Conservation (phyloP, 2,888 invertebrate species). For the Cryptosula pallasiana region DNA sequence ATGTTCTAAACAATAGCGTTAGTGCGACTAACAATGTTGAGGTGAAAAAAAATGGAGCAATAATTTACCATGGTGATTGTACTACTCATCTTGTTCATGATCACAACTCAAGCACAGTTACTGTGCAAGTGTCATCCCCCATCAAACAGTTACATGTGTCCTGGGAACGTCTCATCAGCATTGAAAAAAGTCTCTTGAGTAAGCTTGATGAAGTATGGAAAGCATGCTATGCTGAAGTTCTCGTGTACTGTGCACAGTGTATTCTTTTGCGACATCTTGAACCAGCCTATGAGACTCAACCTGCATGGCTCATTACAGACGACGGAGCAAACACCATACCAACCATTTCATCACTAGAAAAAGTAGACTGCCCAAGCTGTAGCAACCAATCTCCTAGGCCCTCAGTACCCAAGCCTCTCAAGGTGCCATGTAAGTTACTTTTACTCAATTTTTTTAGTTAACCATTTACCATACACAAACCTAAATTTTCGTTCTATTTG, state of each 20-base stretch:
- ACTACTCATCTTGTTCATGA: background rate
- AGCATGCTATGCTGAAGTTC: background rate
- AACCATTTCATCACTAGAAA: no score
- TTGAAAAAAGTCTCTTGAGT: background rate
- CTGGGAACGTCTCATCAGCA: background rate
- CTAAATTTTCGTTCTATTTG: no score
- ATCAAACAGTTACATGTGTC: background rate
- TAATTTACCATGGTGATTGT: background rate
- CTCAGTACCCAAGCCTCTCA: no score
- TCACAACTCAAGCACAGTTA: background rate
- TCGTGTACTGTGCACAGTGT: background rate
- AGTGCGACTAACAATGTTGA: background rate
- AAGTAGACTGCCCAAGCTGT: no score
- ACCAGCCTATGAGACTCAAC: background rate
- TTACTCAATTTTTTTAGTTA: no score
- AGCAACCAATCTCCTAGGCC: no score
- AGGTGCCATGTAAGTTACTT: no score
- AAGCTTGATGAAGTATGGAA: background rate
- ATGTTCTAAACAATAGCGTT: background rate
- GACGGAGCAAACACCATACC: no score
- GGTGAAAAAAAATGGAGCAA: background rate
- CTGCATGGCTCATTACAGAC: no score
- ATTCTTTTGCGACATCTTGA: background rate
- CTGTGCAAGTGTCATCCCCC: background rate
- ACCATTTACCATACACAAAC: no score